These are phyloP conservation scores for Gambusia holbrooki DNA, from an alignment of 2,113 vertebrate species.

Conservation along the genomic window DNA sequence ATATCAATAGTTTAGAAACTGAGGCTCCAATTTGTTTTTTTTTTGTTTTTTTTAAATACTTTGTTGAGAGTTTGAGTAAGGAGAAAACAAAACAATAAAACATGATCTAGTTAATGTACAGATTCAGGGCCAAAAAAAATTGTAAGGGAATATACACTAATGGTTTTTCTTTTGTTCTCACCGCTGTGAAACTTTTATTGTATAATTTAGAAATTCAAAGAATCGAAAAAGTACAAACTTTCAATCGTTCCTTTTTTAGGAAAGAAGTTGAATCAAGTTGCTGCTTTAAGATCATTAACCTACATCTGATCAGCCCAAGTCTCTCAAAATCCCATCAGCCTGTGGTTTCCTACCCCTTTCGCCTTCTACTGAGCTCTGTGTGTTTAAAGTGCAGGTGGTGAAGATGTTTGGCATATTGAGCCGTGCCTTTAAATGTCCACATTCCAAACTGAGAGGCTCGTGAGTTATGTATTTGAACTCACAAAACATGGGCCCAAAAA, in stretches of 20 bases:
- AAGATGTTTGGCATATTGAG: slow-evolving; percentile 53
- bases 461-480: slow-evolving; percentile 32
- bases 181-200: too few relatives aligned
- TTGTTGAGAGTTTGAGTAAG: neutral
- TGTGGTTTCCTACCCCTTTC: slow-evolving; percentile 30
- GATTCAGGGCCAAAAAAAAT: neutral
- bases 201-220: too few relatives aligned
- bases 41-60: neutral
- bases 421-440: slow-evolving; percentile 55
- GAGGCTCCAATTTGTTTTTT: neutral
- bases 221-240: too few relatives aligned
- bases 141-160: neutral
- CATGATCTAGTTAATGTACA: neutral
- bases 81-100: neutral
- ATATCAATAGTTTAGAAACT: neutral
- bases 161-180: neutral
- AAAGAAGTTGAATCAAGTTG: neutral
- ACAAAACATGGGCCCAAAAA: slow-evolving; percentile 16
- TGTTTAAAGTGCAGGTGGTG: slow-evolving; percentile 62
- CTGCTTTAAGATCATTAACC: slow-evolving; percentile 7
- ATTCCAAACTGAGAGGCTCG: slow-evolving; percentile 39
- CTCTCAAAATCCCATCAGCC: neutral
- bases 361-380: slow-evolving; percentile 37
- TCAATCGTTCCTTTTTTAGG: too few relatives aligned
- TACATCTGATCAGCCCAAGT: slow-evolving; percentile 26